A percentile compares a stretch with the other conserved stretches of the same genome.
phyloP scores from a whole-genome alignment of 2,888 invertebrate species.

The Nesidiocoris tenuis region DNA sequence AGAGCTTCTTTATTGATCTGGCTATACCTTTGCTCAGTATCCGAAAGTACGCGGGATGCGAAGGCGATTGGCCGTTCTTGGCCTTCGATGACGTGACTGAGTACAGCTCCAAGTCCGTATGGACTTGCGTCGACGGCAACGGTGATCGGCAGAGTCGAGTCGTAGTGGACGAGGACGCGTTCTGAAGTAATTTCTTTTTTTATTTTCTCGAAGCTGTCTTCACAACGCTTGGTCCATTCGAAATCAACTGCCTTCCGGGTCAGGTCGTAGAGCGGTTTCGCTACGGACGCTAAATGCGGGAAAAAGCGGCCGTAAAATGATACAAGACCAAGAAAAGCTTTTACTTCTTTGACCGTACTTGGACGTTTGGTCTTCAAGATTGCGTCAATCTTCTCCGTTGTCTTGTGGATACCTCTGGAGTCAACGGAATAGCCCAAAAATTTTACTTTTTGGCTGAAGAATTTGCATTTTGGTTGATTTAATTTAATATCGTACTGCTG shows the following conservation, averaged over 20 bases:
- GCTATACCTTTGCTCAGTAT: background rate
- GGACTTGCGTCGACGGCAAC: conserved; percentile 16
- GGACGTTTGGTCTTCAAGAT: conserved; percentile 1
- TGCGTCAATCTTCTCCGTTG: conserved; percentile 5
- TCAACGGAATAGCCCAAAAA: conserved; percentile 8
- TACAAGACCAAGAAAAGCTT: conserved; percentile 12
- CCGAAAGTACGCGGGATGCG: background rate
- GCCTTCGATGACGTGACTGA: background rate
- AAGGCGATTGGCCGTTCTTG: conserved; percentile 15
- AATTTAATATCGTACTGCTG: background rate
- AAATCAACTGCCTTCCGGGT: conserved; percentile 10
- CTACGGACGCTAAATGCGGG: background rate
- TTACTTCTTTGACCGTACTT: background rate
- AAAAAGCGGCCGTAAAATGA: conserved; percentile 20
- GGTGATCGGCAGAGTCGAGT: background rate
- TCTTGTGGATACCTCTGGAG: conserved; percentile 10
- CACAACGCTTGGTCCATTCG: conserved; percentile 1
- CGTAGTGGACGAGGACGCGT: conserved; percentile 12
- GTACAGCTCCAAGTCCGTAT: conserved; percentile 19
- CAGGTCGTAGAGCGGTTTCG: conserved; percentile 12
- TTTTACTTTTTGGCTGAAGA: background rate
- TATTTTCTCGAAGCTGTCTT: conserved; percentile 15
- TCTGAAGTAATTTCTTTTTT: conserved; percentile 7
- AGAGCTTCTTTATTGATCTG: conserved; percentile 5
- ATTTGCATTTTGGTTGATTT: conserved; percentile 5